Evolutionary conservation across 2,888 invertebrate species (phyloP), one percentile per base, ranked within the genome.

Genomic region (Nymphalis c-album): DNA sequence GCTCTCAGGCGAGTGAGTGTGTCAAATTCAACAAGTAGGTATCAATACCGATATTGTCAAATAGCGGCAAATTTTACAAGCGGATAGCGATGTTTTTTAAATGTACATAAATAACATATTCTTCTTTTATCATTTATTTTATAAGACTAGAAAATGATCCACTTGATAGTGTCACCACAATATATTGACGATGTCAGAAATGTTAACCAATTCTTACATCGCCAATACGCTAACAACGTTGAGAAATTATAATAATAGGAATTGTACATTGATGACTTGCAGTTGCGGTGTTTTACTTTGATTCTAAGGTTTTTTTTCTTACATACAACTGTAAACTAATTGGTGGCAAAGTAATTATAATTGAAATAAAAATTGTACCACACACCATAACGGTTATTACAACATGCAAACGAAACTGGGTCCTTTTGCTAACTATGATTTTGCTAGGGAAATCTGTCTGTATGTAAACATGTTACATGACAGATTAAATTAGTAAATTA

Each of bases 1-100:
- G 67, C 60, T 61, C 50, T 55, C 31, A 55, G 53, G 31, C 53
- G 53, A 67, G 60, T 68, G 69, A 72, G 70, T 67, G 78, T 82
- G 85, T 83, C 79, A 80, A 80, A 85, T 85, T 85, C 80, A 79
- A 80, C 82, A 78, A 64, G 63, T 70, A 68, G 73, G 73, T 80
- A 82, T 79, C 76, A 82, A 82, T 46, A 20, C 35, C 46, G 16
- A 31, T 20, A 18, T 50, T 53, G 22, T 63, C 22, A n/a, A 35
- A 35, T 57, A 47, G 18, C 8, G 13, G 3, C 0, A 7, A 7
- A 51, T 20, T 35, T 48, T 35, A 22, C 10, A 18, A 57, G n/a
- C 18, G 40, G 18, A 1, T 5, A 40, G 57, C 57, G 57, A 18
- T 57, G 31, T n/a, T 1, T 17, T 17, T 17, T 51, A 17, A 26